phyloP scores from a whole-genome alignment of 2,888 invertebrate genomes.

The Synergus japonicus region DNA sequence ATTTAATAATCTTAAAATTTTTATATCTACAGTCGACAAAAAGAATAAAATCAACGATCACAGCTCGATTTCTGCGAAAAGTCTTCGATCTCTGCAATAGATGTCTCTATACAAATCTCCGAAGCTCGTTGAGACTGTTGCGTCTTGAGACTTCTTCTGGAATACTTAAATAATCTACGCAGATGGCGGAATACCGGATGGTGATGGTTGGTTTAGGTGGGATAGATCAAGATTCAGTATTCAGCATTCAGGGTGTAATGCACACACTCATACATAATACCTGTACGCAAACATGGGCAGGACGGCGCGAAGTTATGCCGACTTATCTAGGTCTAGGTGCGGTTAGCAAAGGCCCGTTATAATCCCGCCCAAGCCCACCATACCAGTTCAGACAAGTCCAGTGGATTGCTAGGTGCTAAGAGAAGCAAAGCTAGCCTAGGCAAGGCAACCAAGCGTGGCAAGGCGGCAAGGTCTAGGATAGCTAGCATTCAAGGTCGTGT shows the following conservation, averaged over 20 bases:
- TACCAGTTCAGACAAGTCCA: constrained; percentile 21
- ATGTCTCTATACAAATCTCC: neutral
- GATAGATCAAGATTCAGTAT: neutral
- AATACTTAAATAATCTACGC: neutral
- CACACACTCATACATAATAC: neutral
- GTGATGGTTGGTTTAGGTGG: neutral
- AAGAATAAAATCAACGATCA: neutral
- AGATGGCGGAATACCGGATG: neutral
- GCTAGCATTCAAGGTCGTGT: constrained; percentile 72
- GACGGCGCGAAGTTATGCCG: constrained; percentile 58
- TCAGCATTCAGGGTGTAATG: neutral
- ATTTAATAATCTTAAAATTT: neutral
- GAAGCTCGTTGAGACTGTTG: neutral
- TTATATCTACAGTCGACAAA: neutral
- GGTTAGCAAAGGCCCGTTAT: constrained; percentile 68
- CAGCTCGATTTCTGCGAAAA: neutral
- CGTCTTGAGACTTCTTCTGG: neutral
- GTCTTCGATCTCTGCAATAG: neutral
- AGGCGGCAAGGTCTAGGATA: constrained; percentile 76
- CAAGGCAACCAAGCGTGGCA: constrained; percentile 55
- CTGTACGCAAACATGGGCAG: neutral
- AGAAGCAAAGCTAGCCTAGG: constrained; percentile 27
- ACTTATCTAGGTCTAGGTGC: constrained; percentile 70
- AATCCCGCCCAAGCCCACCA: constrained; percentile 61
- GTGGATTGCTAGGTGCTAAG: constrained; percentile 2